These are phyloP conservation scores for Herpetotheres cachinnans DNA, from an alignment of 2,113 vertebrate species.

Conservation along the genomic window DNA sequence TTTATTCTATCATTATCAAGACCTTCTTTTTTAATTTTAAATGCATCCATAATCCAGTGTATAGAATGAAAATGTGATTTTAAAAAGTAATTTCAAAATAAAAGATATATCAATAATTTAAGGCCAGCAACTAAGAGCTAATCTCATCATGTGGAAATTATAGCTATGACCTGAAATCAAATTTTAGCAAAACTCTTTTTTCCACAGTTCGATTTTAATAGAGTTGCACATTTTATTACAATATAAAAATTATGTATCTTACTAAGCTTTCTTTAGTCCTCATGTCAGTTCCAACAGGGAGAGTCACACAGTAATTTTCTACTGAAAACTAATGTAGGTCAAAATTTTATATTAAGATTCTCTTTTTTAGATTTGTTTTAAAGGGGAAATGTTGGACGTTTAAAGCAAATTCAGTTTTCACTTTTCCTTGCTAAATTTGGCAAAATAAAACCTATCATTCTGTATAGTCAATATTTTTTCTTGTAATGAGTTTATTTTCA, in stretches of 20 bases:
- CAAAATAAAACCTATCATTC: neutral
- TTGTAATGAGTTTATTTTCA: neutral
- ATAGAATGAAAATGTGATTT: neutral
- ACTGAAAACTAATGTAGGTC: neutral
- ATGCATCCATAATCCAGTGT: neutral
- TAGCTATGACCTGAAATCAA: neutral
- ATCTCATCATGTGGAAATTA: neutral
- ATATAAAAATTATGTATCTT: neutral
- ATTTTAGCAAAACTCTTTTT: neutral
- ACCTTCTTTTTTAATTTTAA: neutral
- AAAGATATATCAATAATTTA: neutral
- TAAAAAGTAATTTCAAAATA: neutral
- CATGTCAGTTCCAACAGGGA: accelerated
- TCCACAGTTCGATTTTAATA: neutral
- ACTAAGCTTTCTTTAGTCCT: neutral
- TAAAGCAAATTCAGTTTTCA: neutral
- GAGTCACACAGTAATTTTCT: neutral
- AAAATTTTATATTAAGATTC: neutral
- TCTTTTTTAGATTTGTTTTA: neutral
- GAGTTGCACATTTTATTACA: neutral
- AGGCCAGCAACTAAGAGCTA: neutral
- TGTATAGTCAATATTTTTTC: neutral
- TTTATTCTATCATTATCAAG: neutral
- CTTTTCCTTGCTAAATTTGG: neutral
- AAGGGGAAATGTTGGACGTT: neutral